A percentile compares a stretch with the other conserved stretches of the same genome.
These are phyloP conservation scores for Acleris sparsana DNA, from an alignment of 2,888 invertebrate species.

Conservation along the genomic window DNA sequence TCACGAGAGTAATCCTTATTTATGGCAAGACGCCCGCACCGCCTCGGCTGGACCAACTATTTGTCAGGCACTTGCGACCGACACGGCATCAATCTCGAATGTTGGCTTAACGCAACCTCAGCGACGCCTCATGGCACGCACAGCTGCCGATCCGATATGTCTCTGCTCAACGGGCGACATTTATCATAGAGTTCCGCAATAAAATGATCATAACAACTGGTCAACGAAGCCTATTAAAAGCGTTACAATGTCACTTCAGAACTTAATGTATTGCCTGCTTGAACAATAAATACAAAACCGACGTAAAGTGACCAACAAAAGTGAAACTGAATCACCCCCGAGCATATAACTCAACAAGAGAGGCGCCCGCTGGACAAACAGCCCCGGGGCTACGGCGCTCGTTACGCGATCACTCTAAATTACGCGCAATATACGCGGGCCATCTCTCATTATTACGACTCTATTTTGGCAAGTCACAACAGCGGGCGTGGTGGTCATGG, in stretches of 20 bases:
- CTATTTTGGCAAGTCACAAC: constrained; percentile 81
- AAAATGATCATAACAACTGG: constrained; percentile 42
- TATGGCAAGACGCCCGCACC: constrained; percentile 80
- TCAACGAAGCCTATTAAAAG: constrained; percentile 53
- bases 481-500: constrained; percentile 65
- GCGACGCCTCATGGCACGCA: constrained; percentile 26
- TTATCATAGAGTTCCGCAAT: constrained; percentile 49
- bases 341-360: constrained; percentile 54
- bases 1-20: constrained; percentile 80
- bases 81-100: constrained; percentile 73
- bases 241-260: constrained; percentile 42
- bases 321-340: constrained; percentile 72
- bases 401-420: constrained; percentile 74
- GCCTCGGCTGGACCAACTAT: constrained; percentile 77
- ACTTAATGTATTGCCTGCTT: constrained; percentile 59
- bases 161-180: constrained; percentile 44
- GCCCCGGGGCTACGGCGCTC: constrained; percentile 54
- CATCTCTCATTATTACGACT: constrained; percentile 80
- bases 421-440: constrained; percentile 74
- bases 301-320: constrained; percentile 75
- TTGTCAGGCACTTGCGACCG: constrained; percentile 69
- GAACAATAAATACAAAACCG: constrained; percentile 64
- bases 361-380: constrained; percentile 66
- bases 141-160: constrained; percentile 52
- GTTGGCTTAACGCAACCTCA: constrained; percentile 56